Evolutionary conservation across 1,140 invertebrate genomes (phyloP), one percentile per base, ranked within the genome.

Genomic region (Cotesia glomerata): DNA sequence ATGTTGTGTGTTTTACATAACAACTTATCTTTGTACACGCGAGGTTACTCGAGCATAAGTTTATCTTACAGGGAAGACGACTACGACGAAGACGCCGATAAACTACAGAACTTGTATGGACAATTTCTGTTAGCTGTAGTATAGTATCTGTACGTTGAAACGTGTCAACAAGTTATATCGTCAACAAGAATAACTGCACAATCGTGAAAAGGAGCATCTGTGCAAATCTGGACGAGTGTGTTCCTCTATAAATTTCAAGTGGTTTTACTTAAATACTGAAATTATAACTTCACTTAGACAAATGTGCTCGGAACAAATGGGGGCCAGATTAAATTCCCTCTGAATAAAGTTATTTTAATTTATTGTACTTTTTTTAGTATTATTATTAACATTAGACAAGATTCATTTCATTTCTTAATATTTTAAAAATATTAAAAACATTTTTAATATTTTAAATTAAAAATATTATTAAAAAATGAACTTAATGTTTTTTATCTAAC

Each of bases 61-160:
- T 64, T 64, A 18, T 58, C 56, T 45, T 45, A 45, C 39, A 7
- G 11, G 7, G 39, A 45, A 45, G 39, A 45, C 39, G 14, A 65
- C 51, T 52, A 13, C 49, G 68, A 18, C 62, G 39, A 11, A 45
- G 39, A 11, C 67, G 58, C 49, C 74, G 67, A 77, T 75, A 73
- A 73, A 76, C 58, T 62, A 72, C 36, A 69, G 75, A 79, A 79
- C 69, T 78, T 77, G 73, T 59, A 71, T 67, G 73, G 54, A 61
- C 56, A 26, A 36, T 32, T 32, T 32, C n/a, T 67, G 51, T 49
- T 61, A 26, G 51, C 54, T 54, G 14, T 32, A 54, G 34, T 54
- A 14, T 32, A 54, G 34, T 45, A 45, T 18, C 36, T 26, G 16
- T 18, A 63, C 49, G 63, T 67, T 39, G 49, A 36, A 64, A 71